These are phyloP conservation scores for Centrocercus urophasianus DNA, from an alignment of 2,113 vertebrate species.

Conservation along the genomic window DNA sequence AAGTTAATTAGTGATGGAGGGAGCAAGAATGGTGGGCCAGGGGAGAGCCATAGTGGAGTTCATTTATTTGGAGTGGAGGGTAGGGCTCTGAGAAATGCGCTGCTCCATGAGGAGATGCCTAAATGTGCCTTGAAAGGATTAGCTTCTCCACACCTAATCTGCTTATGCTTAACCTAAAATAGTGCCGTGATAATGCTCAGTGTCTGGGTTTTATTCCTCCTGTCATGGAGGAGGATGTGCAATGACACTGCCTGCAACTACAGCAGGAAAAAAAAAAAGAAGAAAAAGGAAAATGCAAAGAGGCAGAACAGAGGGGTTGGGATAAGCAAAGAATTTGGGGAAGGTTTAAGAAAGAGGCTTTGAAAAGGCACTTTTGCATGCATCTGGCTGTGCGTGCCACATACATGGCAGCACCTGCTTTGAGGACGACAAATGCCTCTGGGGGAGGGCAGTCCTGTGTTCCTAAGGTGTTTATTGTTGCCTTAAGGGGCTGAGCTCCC, in stretches of 20 bases:
- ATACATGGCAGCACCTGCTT: fast-evolving
- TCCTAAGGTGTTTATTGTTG: background rate
- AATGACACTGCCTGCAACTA: background rate
- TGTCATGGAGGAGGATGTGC: background rate
- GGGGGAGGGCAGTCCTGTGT: background rate
- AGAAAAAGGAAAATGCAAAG: background rate
- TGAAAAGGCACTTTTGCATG: background rate
- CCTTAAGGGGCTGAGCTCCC: background rate
- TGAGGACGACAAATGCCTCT: background rate
- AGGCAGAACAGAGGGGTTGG: background rate
- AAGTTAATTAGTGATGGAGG: no score
- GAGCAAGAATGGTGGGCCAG: no score
- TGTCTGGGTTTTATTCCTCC: background rate
- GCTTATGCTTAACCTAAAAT: background rate
- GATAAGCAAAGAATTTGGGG: background rate
- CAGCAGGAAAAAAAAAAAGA: background rate
- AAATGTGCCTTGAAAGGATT: background rate
- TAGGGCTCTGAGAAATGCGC: background rate
- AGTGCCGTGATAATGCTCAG: background rate
- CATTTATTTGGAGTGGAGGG: background rate
- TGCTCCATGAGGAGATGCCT: background rate
- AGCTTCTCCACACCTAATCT: background rate
- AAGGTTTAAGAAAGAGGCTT: background rate
- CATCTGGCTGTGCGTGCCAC: fast-evolving
- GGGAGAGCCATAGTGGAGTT: fast-evolving